Base-by-base conservation (phyloP, 1,140 invertebrate genomes). In the Colletes gigas region DNA sequence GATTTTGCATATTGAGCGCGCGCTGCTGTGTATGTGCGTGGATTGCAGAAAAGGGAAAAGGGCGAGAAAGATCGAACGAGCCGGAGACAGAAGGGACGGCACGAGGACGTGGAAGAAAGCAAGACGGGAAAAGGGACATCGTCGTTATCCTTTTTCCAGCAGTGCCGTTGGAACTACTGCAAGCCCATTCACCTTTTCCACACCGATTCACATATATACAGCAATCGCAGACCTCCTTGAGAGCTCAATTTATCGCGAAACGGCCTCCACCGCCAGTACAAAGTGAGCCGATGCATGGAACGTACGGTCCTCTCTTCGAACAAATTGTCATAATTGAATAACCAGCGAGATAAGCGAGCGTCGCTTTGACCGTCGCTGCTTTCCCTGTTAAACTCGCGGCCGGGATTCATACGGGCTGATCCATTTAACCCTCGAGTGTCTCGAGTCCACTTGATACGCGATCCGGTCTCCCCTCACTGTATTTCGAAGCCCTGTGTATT, bases 1-100 rank as follows among this genome's bases (percentile, higher is more conserved):
- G 90, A 90, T 92, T 92, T 91, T 92, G 91, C 89, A 92, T 93
- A 91, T 91, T 84, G 88, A 87, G 83, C 66, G 70, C 62, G 50
- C 60, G 70, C 30, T 30, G n/a, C 59, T 57, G 52, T 84, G 47
- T 87, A 68, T 78, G 80, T 62, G 70, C 71, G 82, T 83, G 82
- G 71, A 85, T 83, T 54, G 82, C 65, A 62, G 72, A 59, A 71
- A 44, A 68, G 74, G 47, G 60, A 63, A 78, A 54, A 79, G 67
- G 21, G 55, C 8, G 14, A 70, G 57, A 30, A 10, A 59, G 50
- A 63, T 50, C 44, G 57, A 44, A 15, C n/a, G 39, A 17, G 9
- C 7, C 9, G 17, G 12, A 39, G n/a, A 50, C 50, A 50, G 10
- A 41, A 62, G 12, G 21, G 55, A 17, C n/a, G 55, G 9, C 4